Base-by-base conservation (phyloP, 2,113 vertebrate genomes). In the Vidua macroura region DNA sequence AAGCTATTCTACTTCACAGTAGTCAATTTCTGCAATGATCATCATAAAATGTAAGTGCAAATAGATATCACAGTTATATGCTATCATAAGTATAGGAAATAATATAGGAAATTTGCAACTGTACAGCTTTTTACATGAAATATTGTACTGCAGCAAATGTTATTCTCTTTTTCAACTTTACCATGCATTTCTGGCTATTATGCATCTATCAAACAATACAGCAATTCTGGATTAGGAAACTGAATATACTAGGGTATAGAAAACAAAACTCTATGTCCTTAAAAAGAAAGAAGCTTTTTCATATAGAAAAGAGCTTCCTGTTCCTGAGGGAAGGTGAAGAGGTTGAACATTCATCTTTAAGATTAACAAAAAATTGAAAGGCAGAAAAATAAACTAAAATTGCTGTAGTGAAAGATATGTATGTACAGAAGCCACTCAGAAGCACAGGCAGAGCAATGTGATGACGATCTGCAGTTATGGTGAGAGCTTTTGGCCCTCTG, bases 31-130 rank as follows among this genome's bases (percentile, higher is more conserved):
- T 88, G 31, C 59, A 90, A 77, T 31, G 39, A 51, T 25, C 15
- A 63, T 63, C 59, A 81, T 60, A 85, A 94, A 94, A 91, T n/a
- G 4, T 31, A 90, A 93, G 52, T 83, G 39, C 39, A 90, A 94
- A 80, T 37, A 86, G 63, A 67, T 74, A 66, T 44, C 27, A 43
- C 31, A 28, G 33, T 81, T 70, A 77, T 44, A 74, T 59, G 27
- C 16, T 64, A 19, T 86, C 31, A 23, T 64, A 78, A 83, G 20
- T 41, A 56, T 11, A 78, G 41, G 52, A 86, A 78, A 91, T 67
- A 88, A 77, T 59, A 43, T 13, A 33, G 16, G 18, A 69, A 88
- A 74, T 77, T 51, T 88, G 12, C 56, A 63, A 58, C 31, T 67
- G 28, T 51, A 64, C n/a, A 44, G n/a, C 4, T 80, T 88, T 87